Percentiles rank a stretch among this genome's conserved stretches.
These are phyloP conservation scores for Temnothorax unifasciatus DNA, from an alignment of 2,888 invertebrate genomes.

Conservation along the genomic window DNA sequence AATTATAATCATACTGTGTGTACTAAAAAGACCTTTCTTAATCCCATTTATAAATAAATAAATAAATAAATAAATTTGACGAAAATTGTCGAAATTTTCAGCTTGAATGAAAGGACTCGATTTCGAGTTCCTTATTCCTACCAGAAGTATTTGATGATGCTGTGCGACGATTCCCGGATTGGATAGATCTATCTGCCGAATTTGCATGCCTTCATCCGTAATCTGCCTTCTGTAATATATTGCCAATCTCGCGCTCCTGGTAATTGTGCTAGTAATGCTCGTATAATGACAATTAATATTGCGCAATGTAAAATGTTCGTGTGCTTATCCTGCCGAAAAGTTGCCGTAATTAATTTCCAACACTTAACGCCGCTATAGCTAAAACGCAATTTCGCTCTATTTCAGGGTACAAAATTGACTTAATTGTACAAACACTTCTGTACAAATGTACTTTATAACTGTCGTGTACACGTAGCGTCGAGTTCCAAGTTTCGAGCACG, in stretches of 20 bases:
- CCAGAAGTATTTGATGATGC: neutral
- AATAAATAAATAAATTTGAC: too few relatives aligned
- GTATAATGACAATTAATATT: neutral
- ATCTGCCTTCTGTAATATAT: conserved; percentile 7
- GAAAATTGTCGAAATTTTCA: conserved; percentile 6
- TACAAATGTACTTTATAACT: neutral
- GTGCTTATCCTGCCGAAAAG: neutral
- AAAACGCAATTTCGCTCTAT: conserved; percentile 8
- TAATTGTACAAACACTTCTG: conserved; percentile 6
- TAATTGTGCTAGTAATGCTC: conserved; percentile 6
- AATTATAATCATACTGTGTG: too few relatives aligned
- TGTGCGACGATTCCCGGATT: conserved; percentile 11
- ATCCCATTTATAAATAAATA: too few relatives aligned
- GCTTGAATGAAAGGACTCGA: neutral
- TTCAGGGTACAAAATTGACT: neutral
- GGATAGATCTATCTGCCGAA: neutral
- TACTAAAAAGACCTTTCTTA: too few relatives aligned
- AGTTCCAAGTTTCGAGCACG: neutral
- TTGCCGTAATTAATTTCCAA: conserved; percentile 1
- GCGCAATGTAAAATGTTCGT: conserved; percentile 16
- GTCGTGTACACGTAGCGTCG: neutral
- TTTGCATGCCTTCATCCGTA: conserved; percentile 6
- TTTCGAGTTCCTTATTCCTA: neutral
- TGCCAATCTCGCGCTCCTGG: conserved; percentile 1
- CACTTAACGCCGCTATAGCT: neutral